These are phyloP conservation scores for Drosophila nikananu DNA, from an alignment of 1,140 invertebrate genomes.

Conservation along the genomic window DNA sequence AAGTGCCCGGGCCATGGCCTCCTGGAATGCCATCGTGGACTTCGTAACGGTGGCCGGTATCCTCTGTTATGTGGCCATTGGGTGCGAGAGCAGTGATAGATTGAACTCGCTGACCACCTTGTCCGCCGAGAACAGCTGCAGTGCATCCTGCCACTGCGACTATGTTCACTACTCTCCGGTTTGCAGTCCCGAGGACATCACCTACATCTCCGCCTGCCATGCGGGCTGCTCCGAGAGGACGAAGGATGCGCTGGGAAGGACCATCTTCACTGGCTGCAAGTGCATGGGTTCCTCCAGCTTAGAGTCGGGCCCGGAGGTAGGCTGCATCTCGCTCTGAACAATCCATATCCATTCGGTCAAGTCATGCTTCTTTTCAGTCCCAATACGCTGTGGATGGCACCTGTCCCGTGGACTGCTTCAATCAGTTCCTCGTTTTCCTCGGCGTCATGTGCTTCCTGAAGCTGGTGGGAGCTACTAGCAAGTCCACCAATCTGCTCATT, in stretches of 20 bases:
- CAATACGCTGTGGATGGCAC: slow-evolving; percentile 86
- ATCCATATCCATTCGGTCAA: too few relatives aligned
- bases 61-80: slow-evolving; percentile 89
- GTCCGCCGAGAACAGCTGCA: slow-evolving; percentile 85
- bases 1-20: slow-evolving; percentile 88
- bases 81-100: slow-evolving; percentile 87
- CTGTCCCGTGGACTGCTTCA: slow-evolving; percentile 88
- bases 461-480: slow-evolving; percentile 88
- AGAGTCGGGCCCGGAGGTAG: slow-evolving; percentile 17
- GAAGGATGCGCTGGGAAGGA: slow-evolving; percentile 67
- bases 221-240: slow-evolving; percentile 87
- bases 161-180: slow-evolving; percentile 90
- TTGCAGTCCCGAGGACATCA: slow-evolving; percentile 87
- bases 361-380: slow-evolving; percentile 15
- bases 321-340: fast-evolving
- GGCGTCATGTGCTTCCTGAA: slow-evolving; percentile 89
- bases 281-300: slow-evolving; percentile 25
- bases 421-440: slow-evolving; percentile 88
- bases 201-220: slow-evolving; percentile 90
- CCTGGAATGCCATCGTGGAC: slow-evolving; percentile 90
- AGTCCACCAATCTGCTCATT: slow-evolving; percentile 89
- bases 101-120: slow-evolving; percentile 43
- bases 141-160: slow-evolving; percentile 88
- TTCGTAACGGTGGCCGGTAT: slow-evolving; percentile 88
- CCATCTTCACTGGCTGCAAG: slow-evolving; percentile 63